phyloP scores from a whole-genome alignment of 1,140 invertebrate species.

The Ceratina calcarata region DNA sequence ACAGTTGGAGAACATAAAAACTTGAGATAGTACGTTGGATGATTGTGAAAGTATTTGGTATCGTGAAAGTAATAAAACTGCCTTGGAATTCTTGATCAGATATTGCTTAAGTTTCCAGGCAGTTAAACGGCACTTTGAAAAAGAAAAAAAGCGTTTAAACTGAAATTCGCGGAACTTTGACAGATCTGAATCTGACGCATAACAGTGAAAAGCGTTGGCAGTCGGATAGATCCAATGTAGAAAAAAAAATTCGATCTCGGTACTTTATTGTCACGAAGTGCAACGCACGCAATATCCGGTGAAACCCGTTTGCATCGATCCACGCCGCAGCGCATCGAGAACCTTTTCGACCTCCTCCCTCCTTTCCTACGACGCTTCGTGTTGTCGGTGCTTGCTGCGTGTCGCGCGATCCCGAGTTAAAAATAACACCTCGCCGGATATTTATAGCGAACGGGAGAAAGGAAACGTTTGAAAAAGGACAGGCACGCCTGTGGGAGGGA shows the following conservation, averaged over 20 bases:
- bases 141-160: background rate
- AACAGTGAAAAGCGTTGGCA: background rate
- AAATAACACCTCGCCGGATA: constrained; percentile 76
- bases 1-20: too few relatives aligned
- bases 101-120: too few relatives aligned
- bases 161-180: background rate
- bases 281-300: constrained; percentile 51
- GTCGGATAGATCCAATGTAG: background rate
- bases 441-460: constrained; percentile 71
- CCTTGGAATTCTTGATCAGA: too few relatives aligned
- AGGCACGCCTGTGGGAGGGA: constrained; percentile 1
- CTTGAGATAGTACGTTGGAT: too few relatives aligned
- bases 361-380: background rate
- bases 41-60: too few relatives aligned
- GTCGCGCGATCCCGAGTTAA: constrained; percentile 69
- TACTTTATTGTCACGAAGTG: constrained; percentile 10
- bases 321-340: constrained; percentile 33
- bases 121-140: background rate
- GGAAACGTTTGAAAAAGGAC: constrained; percentile 19
- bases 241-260: background rate
- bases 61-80: background rate
- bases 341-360: constrained; percentile 37
- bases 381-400: constrained; percentile 23
- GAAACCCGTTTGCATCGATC: constrained; percentile 57
- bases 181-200: too few relatives aligned